Evolutionary conservation across 2,113 vertebrate species (phyloP), one percentile per base, ranked within the genome.

Genomic region (Eupsittula cactorum): DNA sequence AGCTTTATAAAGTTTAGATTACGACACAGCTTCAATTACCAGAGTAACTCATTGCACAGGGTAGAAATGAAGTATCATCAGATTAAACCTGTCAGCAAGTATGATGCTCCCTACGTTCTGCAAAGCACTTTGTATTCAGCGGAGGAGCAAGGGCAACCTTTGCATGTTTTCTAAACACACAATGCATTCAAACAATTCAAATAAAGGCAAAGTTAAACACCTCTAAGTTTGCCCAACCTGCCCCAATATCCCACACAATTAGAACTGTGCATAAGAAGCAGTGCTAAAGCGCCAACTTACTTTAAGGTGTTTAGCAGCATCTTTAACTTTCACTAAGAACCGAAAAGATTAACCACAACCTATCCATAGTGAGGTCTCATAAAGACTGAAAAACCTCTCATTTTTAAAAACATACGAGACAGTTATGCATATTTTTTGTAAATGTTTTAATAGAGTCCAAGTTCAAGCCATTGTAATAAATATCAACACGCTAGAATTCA

Each of bases 401-500:
- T 57, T 73, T 93, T 69, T 59, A 59, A 78, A 93, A 93, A 79
- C 11, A 19, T 65, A 74, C 59, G 55, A 95, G 90, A 95, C 77
- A 82, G 11, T 87, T 82, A 85, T n/a, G 19, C 4, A 9, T 18
- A 59, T 85, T 91, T 82, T 82, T 94, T 86, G 39, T 76, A 94
- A 76, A 82, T 42, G 23, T 57, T 96, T 95, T 96, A 95, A 96
- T 97, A 79, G 50, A 82, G 65, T 91, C 29, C 86, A 89, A 44
- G 33, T 69, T 91, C 52, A 94, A 88, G 35, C 28, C 90, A 78
- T 28, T 70, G 27, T 24, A 88, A 39, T 73, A 64, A 90, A 28
- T 2, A 77, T 65, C 35, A 42, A 74, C 39, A 95, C 8, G 71
- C 24, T 47, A 83, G 85, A 83, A 86, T 76, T n/a, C 41, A 16